phyloP scores from a whole-genome alignment of 2,888 invertebrate genomes.

The Geotrupes spiniger region DNA sequence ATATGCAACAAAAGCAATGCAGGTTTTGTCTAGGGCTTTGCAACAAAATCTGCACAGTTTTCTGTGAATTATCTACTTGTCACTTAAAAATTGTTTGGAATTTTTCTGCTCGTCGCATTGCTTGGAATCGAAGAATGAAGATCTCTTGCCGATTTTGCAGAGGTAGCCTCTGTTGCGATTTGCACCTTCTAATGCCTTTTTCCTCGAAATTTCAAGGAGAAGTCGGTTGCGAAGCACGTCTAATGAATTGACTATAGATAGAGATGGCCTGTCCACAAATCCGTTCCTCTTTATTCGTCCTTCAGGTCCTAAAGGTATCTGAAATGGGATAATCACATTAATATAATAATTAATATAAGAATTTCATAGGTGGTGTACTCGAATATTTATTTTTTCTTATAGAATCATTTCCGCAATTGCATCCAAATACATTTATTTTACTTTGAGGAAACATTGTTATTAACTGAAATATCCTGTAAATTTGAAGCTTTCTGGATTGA shows the following conservation, averaged over 20 bases:
- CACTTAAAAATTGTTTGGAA: conserved; percentile 13
- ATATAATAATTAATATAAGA: too few relatives aligned
- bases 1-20: too few relatives aligned
- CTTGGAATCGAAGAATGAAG: conserved; percentile 22
- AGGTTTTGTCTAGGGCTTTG: too few relatives aligned
- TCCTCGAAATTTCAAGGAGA: conserved; percentile 76
- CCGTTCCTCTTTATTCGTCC: conserved; percentile 26
- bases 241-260: conserved; percentile 84
- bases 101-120: conserved; percentile 15
- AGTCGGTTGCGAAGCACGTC: conserved; percentile 82
- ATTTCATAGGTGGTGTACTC: too few relatives aligned
- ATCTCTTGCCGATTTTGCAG: conserved; percentile 74
- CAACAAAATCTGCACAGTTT: conserved; percentile 21
- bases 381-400: too few relatives aligned
- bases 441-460: too few relatives aligned
- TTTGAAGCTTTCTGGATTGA: too few relatives aligned
- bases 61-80: conserved; percentile 23
- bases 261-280: conserved; percentile 56
- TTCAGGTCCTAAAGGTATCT: conserved; percentile 21
- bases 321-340: conserved; percentile 8
- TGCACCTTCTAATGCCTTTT: conserved; percentile 75
- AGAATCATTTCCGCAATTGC: too few relatives aligned
- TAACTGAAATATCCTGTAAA: too few relatives aligned
- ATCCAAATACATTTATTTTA: too few relatives aligned
- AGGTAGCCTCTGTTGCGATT: conserved; percentile 72